Evolutionary conservation across 2,797 vertebrate species (phyloP).

Genomic region (Sarcoramphus papa): DNA sequence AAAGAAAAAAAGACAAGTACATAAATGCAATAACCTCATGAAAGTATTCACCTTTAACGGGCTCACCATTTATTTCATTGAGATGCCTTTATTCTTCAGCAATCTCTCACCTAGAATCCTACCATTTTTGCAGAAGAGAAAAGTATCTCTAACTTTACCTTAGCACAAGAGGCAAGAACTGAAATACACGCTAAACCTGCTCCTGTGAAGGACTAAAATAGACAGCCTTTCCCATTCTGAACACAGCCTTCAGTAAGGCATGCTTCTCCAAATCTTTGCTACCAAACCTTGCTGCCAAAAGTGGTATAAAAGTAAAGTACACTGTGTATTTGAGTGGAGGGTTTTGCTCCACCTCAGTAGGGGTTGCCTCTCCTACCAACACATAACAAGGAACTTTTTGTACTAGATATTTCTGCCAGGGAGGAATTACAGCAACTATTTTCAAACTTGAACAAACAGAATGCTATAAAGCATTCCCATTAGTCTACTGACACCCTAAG

Average conservation of each 20-base stretch:
- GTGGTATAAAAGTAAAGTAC: rapidly evolving
- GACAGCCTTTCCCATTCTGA: not conserved
- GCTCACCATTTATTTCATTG: not conserved
- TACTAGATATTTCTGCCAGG: not conserved
- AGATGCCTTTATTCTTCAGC: not conserved
- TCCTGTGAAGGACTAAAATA: not conserved
- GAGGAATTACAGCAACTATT: not conserved
- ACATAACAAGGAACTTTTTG: not conserved
- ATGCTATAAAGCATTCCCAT: not conserved
- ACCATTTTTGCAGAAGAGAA: not conserved
- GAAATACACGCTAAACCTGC: not conserved
- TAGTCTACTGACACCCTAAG: not conserved
- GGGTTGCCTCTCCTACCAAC: not conserved
- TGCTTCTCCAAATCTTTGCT: not conserved
- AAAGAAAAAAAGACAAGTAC: not conserved
- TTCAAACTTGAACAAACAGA: not conserved
- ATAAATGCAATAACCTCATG: not conserved
- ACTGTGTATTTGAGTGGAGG: not conserved
- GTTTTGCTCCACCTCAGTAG: not conserved
- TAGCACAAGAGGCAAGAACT: not conserved
- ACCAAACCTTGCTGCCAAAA: not conserved
- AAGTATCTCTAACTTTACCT: not conserved
- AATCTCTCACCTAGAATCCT: not conserved
- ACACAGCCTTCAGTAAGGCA: not conserved
- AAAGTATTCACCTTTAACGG: not conserved